phyloP scores from a whole-genome alignment of 2,888 invertebrate genomes.

The Phragmatobia fuliginosa region DNA sequence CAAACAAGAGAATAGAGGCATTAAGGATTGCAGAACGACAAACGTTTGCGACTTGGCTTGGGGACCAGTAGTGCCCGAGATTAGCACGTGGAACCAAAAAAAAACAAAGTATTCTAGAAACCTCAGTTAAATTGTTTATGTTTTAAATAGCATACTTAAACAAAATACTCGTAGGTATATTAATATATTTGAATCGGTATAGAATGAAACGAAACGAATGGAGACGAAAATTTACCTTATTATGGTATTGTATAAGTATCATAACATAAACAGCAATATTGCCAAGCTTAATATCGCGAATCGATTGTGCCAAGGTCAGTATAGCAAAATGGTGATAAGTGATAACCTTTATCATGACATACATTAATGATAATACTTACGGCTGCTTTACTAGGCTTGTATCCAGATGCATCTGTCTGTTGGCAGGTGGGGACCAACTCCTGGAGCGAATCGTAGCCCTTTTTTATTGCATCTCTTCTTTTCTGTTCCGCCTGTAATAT shows the following conservation, averaged over 20 bases:
- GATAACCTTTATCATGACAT: conserved; percentile 44
- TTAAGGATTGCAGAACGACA: too few species aligned
- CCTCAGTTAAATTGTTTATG: too few species aligned
- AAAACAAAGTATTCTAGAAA: too few species aligned
- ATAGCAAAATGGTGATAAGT: conserved; percentile 48
- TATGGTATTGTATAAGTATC: background rate
- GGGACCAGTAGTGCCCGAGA: too few species aligned
- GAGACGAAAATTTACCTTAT: background rate
- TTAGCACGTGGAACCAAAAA: too few species aligned
- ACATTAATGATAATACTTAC: conserved; percentile 66
- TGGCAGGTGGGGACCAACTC: conserved; percentile 97
- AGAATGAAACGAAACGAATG: background rate
- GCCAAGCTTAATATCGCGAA: conserved; percentile 30
- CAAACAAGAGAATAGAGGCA: too few species aligned
- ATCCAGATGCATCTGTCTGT: conserved; percentile 95
- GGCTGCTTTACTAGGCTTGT: conserved; percentile 98
- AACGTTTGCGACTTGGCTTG: too few species aligned
- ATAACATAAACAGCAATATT: conserved; percentile 11
- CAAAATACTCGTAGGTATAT: too few species aligned
- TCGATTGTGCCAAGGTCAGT: conserved; percentile 46
- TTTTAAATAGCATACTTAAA: background rate
- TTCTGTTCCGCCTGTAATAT: conserved; percentile 95
- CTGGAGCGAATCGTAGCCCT: conserved; percentile 97
- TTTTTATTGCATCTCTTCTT: conserved; percentile 98
- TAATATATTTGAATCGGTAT: background rate